Percentiles rank a stretch among this genome's conserved stretches.
Evolutionary conservation across 1,140 invertebrate species (phyloP).

Genomic region (Varroa destructor): DNA sequence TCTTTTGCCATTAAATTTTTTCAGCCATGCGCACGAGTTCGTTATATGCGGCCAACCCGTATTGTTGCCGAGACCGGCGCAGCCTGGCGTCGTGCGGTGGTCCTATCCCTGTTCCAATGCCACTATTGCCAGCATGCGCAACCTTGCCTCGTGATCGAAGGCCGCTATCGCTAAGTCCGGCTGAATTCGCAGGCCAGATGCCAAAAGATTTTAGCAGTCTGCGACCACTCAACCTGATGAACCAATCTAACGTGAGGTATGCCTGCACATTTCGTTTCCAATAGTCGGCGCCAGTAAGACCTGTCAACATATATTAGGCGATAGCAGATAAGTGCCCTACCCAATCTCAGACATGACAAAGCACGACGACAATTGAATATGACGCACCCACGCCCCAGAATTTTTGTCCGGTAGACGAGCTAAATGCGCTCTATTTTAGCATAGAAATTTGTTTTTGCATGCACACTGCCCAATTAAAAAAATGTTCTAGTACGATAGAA

Average conservation of each 20-base stretch:
- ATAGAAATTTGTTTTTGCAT: too few relatives aligned
- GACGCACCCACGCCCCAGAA: too few relatives aligned
- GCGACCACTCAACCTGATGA: constrained; percentile 26
- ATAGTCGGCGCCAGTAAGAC: too few relatives aligned
- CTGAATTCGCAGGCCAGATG: constrained; percentile 16
- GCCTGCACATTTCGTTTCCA: not conserved
- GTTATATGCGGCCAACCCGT: constrained; percentile 3
- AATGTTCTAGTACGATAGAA: too few relatives aligned
- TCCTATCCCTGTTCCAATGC: constrained; percentile 21
- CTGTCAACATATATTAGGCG: too few relatives aligned
- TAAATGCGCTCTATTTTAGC: too few relatives aligned
- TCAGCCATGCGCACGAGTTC: constrained; percentile 23
- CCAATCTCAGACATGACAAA: not conserved
- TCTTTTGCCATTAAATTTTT: not conserved
- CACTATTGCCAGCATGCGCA: constrained; percentile 18
- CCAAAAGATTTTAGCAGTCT: not conserved
- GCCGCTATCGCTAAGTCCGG: constrained; percentile 6
- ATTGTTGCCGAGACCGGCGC: constrained; percentile 23
- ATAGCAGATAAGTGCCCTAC: too few relatives aligned
- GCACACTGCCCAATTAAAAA: too few relatives aligned
- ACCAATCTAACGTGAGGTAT: not conserved
- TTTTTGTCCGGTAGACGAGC: too few relatives aligned
- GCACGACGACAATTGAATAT: not conserved
- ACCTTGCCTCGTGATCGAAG: constrained; percentile 5
- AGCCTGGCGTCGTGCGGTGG: constrained; percentile 20